These are phyloP conservation scores for Epistrophe eligans DNA, from an alignment of 2,888 invertebrate genomes.

Conservation along the genomic window DNA sequence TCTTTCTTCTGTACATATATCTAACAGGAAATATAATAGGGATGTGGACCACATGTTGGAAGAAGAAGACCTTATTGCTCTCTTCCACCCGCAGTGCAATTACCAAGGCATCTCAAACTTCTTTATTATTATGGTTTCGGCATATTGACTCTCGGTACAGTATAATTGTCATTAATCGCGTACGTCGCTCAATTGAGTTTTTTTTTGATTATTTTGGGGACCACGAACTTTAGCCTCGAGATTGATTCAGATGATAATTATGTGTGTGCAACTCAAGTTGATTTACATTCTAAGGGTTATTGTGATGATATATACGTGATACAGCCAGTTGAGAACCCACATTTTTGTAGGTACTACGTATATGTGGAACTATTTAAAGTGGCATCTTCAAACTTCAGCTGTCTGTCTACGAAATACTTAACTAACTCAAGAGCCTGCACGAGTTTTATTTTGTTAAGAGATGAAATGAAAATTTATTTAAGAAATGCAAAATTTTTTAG, in stretches of 20 bases:
- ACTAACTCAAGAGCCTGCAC: conserved; percentile 25
- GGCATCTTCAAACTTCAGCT: conserved; percentile 64
- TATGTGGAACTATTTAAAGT: conserved; percentile 49
- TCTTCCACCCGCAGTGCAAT: conserved; percentile 63
- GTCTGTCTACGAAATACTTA: conserved; percentile 30
- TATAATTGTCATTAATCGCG: conserved; percentile 62
- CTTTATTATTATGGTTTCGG: conserved; percentile 55
- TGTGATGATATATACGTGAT: neutral
- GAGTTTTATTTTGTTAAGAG: neutral
- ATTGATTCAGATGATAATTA: conserved; percentile 21
- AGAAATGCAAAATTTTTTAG: conserved; percentile 28
- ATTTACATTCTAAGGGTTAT: conserved; percentile 66
- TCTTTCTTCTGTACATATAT: conserved; percentile 17
- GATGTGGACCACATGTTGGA: conserved; percentile 59
- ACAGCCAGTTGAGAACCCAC: conserved; percentile 47
- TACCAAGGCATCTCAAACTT: conserved; percentile 53
- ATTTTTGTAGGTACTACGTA: neutral
- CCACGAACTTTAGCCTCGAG: conserved; percentile 47
- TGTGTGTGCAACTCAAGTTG: conserved; percentile 25
- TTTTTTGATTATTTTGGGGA: conserved; percentile 51
- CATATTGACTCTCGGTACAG: conserved; percentile 48
- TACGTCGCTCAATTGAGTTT: conserved; percentile 56
- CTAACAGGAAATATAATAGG: conserved; percentile 16
- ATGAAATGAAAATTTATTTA: conserved; percentile 9
- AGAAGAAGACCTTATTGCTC: neutral